Evolutionary conservation across 2,113 vertebrate genomes (phyloP).

Genomic region (Marcusenius ussheri): DNA sequence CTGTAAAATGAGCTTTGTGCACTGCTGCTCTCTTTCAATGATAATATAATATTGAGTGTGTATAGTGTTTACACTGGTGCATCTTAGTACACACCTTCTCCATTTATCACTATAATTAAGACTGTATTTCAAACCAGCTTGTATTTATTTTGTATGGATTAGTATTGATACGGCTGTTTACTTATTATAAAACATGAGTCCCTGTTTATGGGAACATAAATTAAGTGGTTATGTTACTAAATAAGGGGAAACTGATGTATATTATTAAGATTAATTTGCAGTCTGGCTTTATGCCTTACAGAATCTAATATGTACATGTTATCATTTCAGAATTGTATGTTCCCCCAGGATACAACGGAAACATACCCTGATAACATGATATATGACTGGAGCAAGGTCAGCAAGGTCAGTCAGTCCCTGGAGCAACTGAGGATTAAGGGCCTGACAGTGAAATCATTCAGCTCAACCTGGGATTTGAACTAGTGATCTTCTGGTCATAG

Average conservation of each 20-base stretch:
- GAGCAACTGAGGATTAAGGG: background rate
- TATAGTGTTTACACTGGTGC: background rate
- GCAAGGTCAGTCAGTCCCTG: background rate
- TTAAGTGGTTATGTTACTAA: background rate
- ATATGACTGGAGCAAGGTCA: no score
- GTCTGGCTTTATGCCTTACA: background rate
- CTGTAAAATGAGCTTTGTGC: constrained; percentile 2
- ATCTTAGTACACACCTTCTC: background rate
- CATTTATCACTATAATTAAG: background rate
- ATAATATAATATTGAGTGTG: background rate
- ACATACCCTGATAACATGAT: background rate
- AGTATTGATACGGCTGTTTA: background rate
- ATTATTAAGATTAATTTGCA: background rate
- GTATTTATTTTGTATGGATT: background rate
- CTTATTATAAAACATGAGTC: background rate
- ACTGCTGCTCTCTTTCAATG: background rate
- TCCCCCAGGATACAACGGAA: background rate
- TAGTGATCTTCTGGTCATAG: background rate
- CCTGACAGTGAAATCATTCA: background rate
- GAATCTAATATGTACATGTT: background rate
- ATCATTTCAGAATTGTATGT: background rate
- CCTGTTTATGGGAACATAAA: background rate
- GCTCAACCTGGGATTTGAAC: background rate
- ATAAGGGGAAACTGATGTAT: background rate
- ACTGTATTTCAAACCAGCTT: background rate